Evolutionary conservation across 2,888 invertebrate genomes (phyloP), one percentile per base, ranked within the genome.

Genomic region (Agrenia bidenticulata): DNA sequence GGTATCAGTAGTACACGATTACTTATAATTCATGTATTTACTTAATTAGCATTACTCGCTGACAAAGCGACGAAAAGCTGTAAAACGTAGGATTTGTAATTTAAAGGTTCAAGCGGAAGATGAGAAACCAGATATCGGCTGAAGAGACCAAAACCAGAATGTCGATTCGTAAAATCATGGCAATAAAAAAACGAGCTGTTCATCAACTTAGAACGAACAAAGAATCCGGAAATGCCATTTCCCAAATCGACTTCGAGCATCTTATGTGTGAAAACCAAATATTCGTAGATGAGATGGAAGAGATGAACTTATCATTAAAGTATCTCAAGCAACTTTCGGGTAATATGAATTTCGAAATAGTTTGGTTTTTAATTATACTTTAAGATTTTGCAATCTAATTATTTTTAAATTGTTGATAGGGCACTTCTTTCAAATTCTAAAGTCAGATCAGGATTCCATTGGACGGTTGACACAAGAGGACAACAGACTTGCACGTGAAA

Each of bases 241-340:
- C 64, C 5, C 64, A 67, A 27, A 67, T 67, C 50, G 67, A 67
- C 27, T 67, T 67, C 49, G 67, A 67, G 32, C 61, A 64, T 24
- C 59, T 67, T 2, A 54, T 64, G 13, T 64, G 61, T 41, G 67
- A 67, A 23, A 67, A 64, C 23, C 61, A 61, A 5, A 64, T 64
- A 45, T 53, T 64, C 19, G 54, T 56, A 61, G 41, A 61, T 1
- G 67, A 67, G 49, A 67, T 67, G 24, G 62, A 51, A 23, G 67
- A 62, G 24, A 67, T 67, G 67, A 67, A 67, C 27, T 45, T 61
- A 7, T 64, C 64, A 1, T 23, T 67, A 2, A 61, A 64, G 23
- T 64, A 67, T 50, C 42, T 67, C 39, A 67, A 67, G 53, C 64
- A 67, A 45, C 59, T 64, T 0, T 64, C 67, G 15, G 62, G 63